Evolutionary conservation across 2,797 vertebrate species (phyloP).

Genomic region (Gambelia wislizenii): DNA sequence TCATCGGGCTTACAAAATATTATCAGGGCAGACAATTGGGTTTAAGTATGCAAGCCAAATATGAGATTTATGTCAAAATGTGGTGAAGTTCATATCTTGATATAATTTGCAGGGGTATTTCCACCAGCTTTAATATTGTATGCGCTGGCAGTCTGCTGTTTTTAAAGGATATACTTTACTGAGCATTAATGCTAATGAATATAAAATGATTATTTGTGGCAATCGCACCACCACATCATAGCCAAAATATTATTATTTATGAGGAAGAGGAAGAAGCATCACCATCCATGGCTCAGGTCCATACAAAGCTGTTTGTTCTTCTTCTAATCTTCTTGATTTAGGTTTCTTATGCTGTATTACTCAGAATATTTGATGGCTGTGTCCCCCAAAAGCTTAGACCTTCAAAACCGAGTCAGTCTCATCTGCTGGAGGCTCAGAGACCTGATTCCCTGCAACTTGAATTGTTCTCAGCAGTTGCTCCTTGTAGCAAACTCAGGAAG

Average conservation of each 20-base stretch:
- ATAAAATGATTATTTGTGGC: background rate
- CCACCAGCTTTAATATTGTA: too few relatives aligned
- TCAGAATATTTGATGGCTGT: background rate
- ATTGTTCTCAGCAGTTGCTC: conserved; percentile 4
- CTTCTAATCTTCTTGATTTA: background rate
- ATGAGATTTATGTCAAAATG: conserved; percentile 5
- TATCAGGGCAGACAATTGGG: background rate
- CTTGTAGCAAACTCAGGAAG: background rate
- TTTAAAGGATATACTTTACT: background rate
- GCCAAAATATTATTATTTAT: background rate
- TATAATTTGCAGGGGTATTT: background rate
- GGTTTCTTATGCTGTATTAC: background rate
- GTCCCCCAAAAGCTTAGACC: background rate
- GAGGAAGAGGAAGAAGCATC: background rate
- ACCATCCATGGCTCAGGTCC: too few relatives aligned
- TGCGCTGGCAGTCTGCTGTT: background rate
- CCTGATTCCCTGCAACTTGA: background rate
- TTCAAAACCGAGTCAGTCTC: conserved; percentile 18
- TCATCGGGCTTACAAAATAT: background rate
- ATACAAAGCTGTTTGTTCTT: background rate
- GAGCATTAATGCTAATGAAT: background rate
- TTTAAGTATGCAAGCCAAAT: background rate
- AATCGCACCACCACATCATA: background rate
- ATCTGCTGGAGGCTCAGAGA: conserved; percentile 4
- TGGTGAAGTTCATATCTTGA: background rate